Evolutionary conservation across 2,797 vertebrate species (phyloP), one percentile per base, ranked within the genome.

Genomic region (Crenichthys baileyi): DNA sequence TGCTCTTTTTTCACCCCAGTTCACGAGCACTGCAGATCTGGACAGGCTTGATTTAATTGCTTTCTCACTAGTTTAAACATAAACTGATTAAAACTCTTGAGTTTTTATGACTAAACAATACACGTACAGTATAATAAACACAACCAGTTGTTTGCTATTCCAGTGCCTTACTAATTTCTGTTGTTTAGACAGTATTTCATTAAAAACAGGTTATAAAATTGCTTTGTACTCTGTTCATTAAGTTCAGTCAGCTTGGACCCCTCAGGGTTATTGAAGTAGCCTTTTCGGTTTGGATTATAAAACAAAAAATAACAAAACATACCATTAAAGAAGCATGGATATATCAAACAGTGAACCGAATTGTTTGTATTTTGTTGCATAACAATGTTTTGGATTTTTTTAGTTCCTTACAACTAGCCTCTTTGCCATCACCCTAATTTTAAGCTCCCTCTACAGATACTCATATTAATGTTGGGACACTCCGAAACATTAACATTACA

Each of bases 21-120:
- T 80, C 41, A 18, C 31, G 16, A 67, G 70, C 31, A 31, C 44
- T 39, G 18, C 18, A 65, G n/a, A 76, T 53, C 2, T 20, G 31
- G 15, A n/a, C 16, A 48, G 39, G 29, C 31, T 77, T 36, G 29
- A 29, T 72, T 76, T 63, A 44, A 51, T 24, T 24, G 0, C 26
- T 80, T 76, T 63, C 0, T 39, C 8, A 15, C 7, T 39, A 20
- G 39, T 73, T 79, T 79, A 24, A 29, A 51, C 22, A 70, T 18
- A 61, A 67, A 36, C n/a, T 15, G 31, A 84, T 53, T 44, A 48
- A 77, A 80, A 76, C 8, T 41, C 20, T 44, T 16, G 7, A 71
- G 36, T 50, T 82, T 7, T 18, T 6, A 77, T 70, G 41, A 5
- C 8, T 50, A 39, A 71, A 70, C 26, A 78, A 0, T 26, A 46